Conservation (phyloP, 2,888 invertebrate species). For the Stenoptilia bipunctidactyla region DNA sequence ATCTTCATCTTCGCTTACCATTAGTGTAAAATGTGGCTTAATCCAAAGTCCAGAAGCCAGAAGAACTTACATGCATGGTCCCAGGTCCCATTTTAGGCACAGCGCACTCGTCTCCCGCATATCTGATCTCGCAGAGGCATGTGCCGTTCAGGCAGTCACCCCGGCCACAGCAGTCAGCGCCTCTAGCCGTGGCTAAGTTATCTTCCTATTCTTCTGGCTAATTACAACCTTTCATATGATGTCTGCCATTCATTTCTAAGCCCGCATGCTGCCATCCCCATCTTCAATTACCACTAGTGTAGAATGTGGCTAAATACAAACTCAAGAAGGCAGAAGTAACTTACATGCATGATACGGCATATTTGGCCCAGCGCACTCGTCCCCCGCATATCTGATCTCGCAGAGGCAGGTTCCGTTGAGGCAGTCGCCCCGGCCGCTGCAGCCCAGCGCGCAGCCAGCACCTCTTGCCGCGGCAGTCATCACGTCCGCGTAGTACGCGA, state of each 20-base stretch:
- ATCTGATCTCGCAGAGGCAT: constrained; percentile 91
- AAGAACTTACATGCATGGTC: background rate
- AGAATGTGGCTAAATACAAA: no score
- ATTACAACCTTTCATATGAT: no score
- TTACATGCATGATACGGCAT: constrained; percentile 79
- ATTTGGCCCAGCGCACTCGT: constrained; percentile 86
- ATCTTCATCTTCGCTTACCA: no score
- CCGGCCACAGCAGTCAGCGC: constrained; percentile 83
- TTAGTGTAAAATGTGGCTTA: no score
- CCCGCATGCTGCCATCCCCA: no score
- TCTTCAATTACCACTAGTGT: no score
- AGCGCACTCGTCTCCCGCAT: constrained; percentile 44
- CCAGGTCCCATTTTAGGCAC: no score
- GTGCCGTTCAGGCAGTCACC: constrained; percentile 94
- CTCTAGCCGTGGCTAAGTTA: constrained; percentile 43
- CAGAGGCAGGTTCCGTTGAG: constrained; percentile 92
- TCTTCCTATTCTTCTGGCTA: no score
- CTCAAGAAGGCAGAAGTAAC: constrained; percentile 14
- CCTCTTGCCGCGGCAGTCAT: constrained; percentile 50
- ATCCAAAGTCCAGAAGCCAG: no score
- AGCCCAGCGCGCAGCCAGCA: constrained; percentile 78
- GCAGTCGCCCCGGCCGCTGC: constrained; percentile 93
- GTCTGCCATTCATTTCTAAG: no score
- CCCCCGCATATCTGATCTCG: constrained; percentile 89
- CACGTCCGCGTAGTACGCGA: constrained; percentile 62